Evolutionary conservation across 2,113 vertebrate genomes (phyloP), one percentile per base, ranked within the genome.

Genomic region (Pipa parva): DNA sequence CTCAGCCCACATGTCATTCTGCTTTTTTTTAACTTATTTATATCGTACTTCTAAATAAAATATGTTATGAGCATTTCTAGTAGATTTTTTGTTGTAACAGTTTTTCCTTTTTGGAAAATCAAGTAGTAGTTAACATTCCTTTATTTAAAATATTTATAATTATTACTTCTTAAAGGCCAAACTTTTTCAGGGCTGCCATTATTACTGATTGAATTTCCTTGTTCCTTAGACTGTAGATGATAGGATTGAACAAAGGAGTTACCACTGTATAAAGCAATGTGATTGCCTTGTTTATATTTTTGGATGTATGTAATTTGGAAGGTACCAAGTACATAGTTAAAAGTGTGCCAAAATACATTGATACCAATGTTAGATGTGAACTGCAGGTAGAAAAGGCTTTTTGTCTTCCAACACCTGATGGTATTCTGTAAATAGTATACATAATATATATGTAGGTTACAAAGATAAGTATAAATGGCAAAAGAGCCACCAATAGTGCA

Each of bases 201-300:
- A n/a, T n/a, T n/a, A n/a, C n/a, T n/a, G n/a, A n/a, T n/a, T n/a
- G n/a, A n/a, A n/a, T n/a, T n/a, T n/a, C n/a, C n/a, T n/a, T n/a
- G n/a, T n/a, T n/a, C n/a, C n/a, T n/a, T n/a, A n/a, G n/a, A n/a
- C n/a, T n/a, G n/a, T 87, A 86, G 1, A 87, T 82, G 22, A 85
- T 55, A 33, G 84, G 85, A 7, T 87, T 89, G 36, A 85, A 73
- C 1, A 88, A 73, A 0, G 84, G 83, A 9, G 87, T 82, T 0
- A 83, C 28, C 49, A 78, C 58, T 0, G 78, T 87, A 28, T 87
- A 87, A 61, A 78, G 72, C 28, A 81, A 0, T 1, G 78, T 77
- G 8, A 75, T 21, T 1, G 33, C 49, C 74, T 78, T 83, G 24
- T n/a, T n/a, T n/a, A 18, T 28, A 63, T 21, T 42, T 18, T 0